phyloP scores from a whole-genome alignment of 2,113 vertebrate species.

The Puffinus mauretanicus region DNA sequence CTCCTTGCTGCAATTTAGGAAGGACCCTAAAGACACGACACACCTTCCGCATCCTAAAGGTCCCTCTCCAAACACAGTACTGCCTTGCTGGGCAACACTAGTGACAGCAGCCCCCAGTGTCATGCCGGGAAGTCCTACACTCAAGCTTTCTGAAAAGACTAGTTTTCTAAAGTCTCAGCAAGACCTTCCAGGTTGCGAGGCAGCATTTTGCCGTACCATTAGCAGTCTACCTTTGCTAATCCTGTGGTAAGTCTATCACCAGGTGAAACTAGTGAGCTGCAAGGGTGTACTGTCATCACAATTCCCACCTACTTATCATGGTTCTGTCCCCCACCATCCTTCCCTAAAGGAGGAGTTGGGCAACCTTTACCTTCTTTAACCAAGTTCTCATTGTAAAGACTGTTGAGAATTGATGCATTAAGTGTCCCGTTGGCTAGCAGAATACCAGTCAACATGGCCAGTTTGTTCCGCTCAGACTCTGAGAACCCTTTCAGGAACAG shows the following conservation, averaged over 20 bases:
- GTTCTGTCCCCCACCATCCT: not conserved
- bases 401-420: constrained; percentile 94
- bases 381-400: constrained; percentile 97
- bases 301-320: not conserved
- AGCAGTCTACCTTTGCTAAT: not conserved
- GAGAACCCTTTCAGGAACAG: constrained; percentile 98
- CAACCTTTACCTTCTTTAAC: constrained; percentile 90
- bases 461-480: constrained; percentile 97
- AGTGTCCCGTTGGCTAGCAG: constrained; percentile 96
- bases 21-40: not conserved
- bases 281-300: not conserved
- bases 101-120: not conserved
- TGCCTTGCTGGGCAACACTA: not conserved
- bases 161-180: not conserved
- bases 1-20: not conserved
- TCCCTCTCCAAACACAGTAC: not conserved
- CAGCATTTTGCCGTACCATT: not conserved
- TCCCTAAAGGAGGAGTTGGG: not conserved
- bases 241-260: not conserved
- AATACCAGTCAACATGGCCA: constrained; percentile 97
- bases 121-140: not conserved
- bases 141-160: not conserved
- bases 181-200: not conserved
- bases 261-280: not conserved
- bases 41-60: not conserved